These are phyloP conservation scores for Heliconius eleuchia DNA, from an alignment of 1,140 invertebrate genomes.

Conservation along the genomic window DNA sequence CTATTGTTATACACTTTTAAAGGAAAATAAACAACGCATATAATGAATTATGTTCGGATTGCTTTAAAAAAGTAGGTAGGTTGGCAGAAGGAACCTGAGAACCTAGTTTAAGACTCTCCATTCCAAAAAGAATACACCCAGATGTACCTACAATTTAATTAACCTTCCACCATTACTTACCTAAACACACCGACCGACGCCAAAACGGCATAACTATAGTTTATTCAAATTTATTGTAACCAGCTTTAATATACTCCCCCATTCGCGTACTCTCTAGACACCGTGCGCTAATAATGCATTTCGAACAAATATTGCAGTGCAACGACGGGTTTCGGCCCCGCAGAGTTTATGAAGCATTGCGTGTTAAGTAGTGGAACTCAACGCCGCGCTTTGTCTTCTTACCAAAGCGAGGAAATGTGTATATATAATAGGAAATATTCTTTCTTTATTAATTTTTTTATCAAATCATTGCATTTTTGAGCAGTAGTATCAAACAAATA, in stretches of 20 bases:
- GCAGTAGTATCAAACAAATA: too few relatives aligned
- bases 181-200: slow-evolving; percentile 61
- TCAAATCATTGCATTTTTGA: too few relatives aligned
- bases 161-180: slow-evolving; percentile 44
- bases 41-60: not conserved
- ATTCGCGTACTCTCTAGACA: slow-evolving; percentile 44
- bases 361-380: not conserved
- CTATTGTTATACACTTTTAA: not conserved
- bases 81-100: too few relatives aligned
- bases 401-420: not conserved
- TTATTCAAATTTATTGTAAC: slow-evolving; percentile 75
- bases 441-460: too few relatives aligned
- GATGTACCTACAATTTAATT: not conserved
- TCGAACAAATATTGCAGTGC: slow-evolving; percentile 20
- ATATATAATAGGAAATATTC: too few relatives aligned
- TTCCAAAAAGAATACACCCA: not conserved
- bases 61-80: too few relatives aligned
- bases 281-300: slow-evolving; percentile 57
- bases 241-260: slow-evolving; percentile 56
- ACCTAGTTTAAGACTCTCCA: too few relatives aligned
- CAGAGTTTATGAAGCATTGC: not conserved
- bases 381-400: not conserved
- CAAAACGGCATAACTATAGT: slow-evolving; percentile 73
- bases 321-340: slow-evolving; percentile 4
- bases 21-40: not conserved